phyloP scores from a whole-genome alignment of 2,797 vertebrate species.

The Urocyon cinereoargenteus region DNA sequence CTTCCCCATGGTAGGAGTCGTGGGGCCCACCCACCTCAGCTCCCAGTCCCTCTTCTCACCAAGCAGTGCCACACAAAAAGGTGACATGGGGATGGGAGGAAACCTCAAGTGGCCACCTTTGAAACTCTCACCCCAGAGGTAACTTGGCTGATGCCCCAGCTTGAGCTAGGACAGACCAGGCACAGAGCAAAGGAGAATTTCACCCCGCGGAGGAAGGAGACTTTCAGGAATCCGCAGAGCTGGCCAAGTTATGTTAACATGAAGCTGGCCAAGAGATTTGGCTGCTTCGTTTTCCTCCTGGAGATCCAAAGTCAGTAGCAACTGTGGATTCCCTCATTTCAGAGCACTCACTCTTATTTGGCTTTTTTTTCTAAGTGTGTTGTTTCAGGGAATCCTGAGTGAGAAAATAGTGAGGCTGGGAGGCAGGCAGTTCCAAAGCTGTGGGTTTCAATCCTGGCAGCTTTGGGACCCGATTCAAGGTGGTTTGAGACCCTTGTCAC shows the following conservation, averaged over 20 bases:
- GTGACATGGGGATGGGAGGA: background rate
- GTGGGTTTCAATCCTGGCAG: background rate
- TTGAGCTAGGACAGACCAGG: background rate
- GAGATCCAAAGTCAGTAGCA: slow-evolving; percentile 32
- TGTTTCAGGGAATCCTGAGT: background rate
- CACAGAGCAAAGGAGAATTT: background rate
- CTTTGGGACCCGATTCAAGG: background rate
- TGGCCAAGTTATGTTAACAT: slow-evolving; percentile 27
- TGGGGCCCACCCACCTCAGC: fast-evolving
- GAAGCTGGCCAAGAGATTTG: slow-evolving; percentile 43
- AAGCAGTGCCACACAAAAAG: background rate
- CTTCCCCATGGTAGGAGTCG: background rate
- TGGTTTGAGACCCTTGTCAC: background rate
- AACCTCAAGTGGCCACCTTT: background rate
- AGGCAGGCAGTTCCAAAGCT: background rate
- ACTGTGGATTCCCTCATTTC: background rate
- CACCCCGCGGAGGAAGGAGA: slow-evolving; percentile 30
- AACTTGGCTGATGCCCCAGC: background rate
- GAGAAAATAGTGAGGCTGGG: background rate
- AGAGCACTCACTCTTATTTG: background rate
- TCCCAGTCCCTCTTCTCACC: background rate
- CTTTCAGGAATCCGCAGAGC: slow-evolving; percentile 52
- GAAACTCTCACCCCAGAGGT: background rate
- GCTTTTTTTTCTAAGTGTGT: background rate
- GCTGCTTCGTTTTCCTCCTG: background rate